Percentiles rank a stretch among this genome's conserved stretches.
phyloP scores from a whole-genome alignment of 2,113 vertebrate genomes.

The Vireo altiloquus region DNA sequence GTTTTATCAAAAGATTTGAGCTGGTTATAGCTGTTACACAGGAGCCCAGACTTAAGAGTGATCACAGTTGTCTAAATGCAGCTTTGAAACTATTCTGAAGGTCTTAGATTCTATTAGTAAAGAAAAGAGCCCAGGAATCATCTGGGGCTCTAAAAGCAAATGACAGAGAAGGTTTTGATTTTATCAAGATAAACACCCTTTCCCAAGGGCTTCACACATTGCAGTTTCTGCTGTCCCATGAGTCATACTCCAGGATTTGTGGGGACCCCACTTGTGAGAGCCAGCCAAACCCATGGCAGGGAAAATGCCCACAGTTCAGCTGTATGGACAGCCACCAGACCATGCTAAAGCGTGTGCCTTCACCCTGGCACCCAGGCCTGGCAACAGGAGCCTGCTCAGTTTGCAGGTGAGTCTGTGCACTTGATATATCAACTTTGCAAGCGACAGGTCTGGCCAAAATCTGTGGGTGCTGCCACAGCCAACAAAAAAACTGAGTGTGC shows the following conservation, averaged over 20 bases:
- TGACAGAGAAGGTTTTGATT: neutral
- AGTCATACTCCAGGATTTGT: neutral
- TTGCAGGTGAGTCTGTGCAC: neutral
- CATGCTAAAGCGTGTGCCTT: neutral
- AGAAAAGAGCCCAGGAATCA: neutral
- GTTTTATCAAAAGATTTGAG: neutral
- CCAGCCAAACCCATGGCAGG: neutral
- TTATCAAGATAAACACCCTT: neutral
- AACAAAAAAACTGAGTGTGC: rapidly evolving
- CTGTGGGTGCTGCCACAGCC: neutral
- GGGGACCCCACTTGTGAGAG: neutral
- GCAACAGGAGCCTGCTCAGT: neutral
- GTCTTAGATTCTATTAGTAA: neutral
- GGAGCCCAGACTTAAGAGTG: neutral
- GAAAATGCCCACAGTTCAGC: neutral
- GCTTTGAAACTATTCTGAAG: neutral
- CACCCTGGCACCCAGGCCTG: neutral
- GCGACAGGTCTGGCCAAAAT: rapidly evolving
- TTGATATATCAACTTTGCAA: neutral
- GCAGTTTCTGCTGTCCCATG: neutral
- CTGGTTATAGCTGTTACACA: neutral
- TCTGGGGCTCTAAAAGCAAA: neutral
- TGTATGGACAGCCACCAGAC: neutral
- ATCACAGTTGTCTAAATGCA: neutral
- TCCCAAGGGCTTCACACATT: neutral